Conservation (phyloP, 2,113 vertebrate genomes). For the Corythornis cristatus region DNA sequence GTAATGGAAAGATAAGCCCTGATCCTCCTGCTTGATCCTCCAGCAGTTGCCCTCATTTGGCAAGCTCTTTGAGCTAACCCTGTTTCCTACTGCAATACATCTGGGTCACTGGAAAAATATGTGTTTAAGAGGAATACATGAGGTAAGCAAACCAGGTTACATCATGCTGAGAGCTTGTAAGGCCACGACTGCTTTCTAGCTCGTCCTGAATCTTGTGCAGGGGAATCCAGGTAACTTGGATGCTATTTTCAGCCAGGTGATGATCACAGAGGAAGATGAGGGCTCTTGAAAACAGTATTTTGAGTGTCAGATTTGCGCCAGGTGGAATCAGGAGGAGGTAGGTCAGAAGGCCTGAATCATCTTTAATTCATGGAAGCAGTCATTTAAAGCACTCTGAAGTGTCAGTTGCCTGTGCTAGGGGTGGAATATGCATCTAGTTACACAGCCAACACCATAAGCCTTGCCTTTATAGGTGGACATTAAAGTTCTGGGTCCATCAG, state of each 20-base stretch:
- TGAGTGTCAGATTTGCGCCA: not conserved
- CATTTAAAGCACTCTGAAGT: not conserved
- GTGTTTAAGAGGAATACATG: constrained; percentile 22
- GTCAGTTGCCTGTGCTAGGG: not conserved
- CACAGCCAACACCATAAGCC: not conserved
- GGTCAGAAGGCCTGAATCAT: not conserved
- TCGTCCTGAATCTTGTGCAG: not conserved
- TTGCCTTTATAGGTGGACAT: not conserved
- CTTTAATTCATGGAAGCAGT: not conserved
- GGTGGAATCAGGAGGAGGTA: not conserved
- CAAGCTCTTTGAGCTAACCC: constrained; percentile 6
- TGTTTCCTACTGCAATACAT: constrained; percentile 20
- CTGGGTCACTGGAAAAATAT: constrained; percentile 57
- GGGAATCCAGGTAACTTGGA: not conserved
- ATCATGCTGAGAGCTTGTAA: constrained; percentile 17
- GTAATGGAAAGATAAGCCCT: constrained; percentile 31
- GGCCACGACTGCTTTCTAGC: constrained; percentile 7
- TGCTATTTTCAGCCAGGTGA: not conserved
- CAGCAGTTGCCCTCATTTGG: constrained; percentile 40
- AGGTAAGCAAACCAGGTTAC: constrained; percentile 21
- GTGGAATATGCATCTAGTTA: not conserved
- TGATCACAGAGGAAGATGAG: not conserved
- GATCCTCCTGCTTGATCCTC: not conserved
- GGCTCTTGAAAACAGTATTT: not conserved
- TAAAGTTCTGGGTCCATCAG: not conserved